These are phyloP conservation scores for Campoletis sonorensis DNA, from an alignment of 1,140 invertebrate genomes.

Conservation along the genomic window DNA sequence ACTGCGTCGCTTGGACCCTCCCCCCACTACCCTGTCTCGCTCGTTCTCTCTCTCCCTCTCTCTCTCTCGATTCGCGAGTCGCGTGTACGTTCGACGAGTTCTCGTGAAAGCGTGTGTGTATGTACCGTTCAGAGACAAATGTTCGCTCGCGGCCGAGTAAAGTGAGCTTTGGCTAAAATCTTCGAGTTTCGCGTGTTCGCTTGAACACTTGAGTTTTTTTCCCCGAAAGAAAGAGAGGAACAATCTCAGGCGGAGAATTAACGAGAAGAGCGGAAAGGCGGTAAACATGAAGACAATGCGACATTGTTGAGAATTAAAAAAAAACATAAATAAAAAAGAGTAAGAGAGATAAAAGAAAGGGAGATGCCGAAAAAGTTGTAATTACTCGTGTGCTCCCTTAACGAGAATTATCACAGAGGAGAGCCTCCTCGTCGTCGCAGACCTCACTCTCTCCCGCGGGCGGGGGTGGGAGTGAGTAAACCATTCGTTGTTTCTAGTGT, in stretches of 20 bases:
- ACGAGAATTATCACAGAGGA: constrained; percentile 7
- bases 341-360: not conserved
- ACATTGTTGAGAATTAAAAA: constrained; percentile 9
- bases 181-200: not conserved
- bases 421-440: not conserved
- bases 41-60: constrained; percentile 13
- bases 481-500: not conserved
- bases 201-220: not conserved
- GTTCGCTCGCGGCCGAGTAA: constrained; percentile 4
- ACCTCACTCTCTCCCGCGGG: constrained; percentile 28
- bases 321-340: not conserved
- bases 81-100: constrained; percentile 26
- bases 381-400: constrained; percentile 2
- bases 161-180: not conserved
- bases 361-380: not conserved
- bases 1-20: constrained; percentile 14
- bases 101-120: constrained; percentile 33
- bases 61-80: not conserved
- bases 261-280: not conserved
- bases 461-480: constrained; percentile 38
- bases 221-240: not conserved
- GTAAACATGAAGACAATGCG: not conserved
- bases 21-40: not conserved
- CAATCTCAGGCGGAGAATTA: not conserved
- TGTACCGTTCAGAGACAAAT: not conserved